Conservation (phyloP, 2,113 vertebrate species). For the Labeo rohita region DNA sequence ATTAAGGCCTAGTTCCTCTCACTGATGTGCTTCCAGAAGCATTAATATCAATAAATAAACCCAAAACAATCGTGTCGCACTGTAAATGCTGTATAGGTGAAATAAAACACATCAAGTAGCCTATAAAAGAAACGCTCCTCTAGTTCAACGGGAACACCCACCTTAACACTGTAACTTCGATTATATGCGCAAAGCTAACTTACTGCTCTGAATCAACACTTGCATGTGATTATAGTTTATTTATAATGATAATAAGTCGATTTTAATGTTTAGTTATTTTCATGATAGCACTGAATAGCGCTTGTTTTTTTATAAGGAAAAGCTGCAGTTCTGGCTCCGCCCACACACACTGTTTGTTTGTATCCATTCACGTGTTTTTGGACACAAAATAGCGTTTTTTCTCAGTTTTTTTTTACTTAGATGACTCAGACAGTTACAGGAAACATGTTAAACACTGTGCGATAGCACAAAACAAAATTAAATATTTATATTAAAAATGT, state of each 20-base stretch:
- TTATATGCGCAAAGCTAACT: neutral
- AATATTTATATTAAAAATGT: neutral
- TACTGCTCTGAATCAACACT: neutral
- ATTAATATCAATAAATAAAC: neutral
- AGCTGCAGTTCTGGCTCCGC: constrained; percentile 29
- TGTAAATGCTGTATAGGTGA: neutral
- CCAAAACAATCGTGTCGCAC: neutral
- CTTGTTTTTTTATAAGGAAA: constrained; percentile 14
- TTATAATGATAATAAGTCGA: neutral
- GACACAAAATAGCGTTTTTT: constrained; percentile 15
- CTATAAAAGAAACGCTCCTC: neutral
- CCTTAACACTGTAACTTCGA: neutral
- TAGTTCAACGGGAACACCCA: constrained; percentile 31
- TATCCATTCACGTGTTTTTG: constrained; percentile 26
- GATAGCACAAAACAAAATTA: neutral
- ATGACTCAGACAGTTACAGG: neutral
- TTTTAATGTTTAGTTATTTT: neutral
- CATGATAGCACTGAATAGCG: neutral
- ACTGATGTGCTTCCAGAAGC: neutral
- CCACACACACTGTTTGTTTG: constrained; percentile 22
- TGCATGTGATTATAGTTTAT: neutral
- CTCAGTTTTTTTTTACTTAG: neutral
- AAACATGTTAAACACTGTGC: neutral
- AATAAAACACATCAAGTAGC: neutral
- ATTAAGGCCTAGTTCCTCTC: neutral